Percentiles rank a stretch among this genome's conserved stretches.
These are phyloP conservation scores for Hozukius guyotensis DNA, from an alignment of 2,797 vertebrate species.

Conservation along the genomic window DNA sequence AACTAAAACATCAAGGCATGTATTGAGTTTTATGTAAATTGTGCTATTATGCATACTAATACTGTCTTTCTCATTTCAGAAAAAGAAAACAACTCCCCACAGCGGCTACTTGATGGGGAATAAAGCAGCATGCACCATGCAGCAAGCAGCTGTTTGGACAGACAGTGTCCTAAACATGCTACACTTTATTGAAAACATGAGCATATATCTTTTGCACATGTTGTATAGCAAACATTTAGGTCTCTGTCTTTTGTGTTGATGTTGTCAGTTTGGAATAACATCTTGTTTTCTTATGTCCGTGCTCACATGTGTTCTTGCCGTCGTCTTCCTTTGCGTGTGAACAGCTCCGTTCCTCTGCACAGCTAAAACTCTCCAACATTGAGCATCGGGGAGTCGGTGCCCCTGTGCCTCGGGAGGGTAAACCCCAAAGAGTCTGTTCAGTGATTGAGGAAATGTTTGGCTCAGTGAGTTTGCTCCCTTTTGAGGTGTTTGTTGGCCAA, in stretches of 20 bases:
- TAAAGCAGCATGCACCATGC: not conserved
- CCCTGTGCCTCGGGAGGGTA: conserved; percentile 33
- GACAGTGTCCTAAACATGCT: not conserved
- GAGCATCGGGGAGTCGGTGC: conserved; percentile 24
- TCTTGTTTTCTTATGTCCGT: not conserved
- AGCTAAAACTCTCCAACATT: conserved; percentile 1
- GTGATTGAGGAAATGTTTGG: conserved; percentile 75
- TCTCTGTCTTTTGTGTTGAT: not conserved
- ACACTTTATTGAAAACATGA: not conserved
- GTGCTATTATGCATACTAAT: not conserved
- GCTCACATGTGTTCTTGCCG: conserved; percentile 13
- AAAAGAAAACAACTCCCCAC: not conserved
- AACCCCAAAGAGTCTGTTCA: conserved; percentile 52
- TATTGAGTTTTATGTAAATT: not conserved
- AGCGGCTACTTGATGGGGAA: not conserved
- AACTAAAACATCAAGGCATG: not conserved
- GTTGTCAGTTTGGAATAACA: not conserved
- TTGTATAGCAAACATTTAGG: not conserved
- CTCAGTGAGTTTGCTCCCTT: conserved; percentile 53
- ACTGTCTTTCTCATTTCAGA: not conserved
- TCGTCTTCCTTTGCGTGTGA: conserved; percentile 25
- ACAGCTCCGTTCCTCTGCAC: conserved; percentile 5
- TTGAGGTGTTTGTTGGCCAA: conserved; percentile 74
- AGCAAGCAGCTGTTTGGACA: not conserved
- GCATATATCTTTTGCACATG: not conserved